phyloP scores from a whole-genome alignment of 2,888 invertebrate genomes.

The Drosophila falleni region DNA sequence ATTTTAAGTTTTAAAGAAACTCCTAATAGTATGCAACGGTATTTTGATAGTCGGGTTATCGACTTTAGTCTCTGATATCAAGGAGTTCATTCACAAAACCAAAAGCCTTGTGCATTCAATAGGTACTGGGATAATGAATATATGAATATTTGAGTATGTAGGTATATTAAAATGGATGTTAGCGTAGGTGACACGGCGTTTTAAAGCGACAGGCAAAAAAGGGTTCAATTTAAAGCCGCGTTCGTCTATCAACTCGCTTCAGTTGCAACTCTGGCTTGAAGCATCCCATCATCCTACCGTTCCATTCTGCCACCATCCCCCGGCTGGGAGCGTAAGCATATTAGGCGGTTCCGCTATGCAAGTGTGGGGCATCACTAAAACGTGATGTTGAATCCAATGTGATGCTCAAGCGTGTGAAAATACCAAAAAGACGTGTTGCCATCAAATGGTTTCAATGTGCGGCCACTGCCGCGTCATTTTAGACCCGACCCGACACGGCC shows the following conservation, averaged over 20 bases:
- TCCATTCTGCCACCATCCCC: background rate
- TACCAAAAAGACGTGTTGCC: conserved; percentile 84
- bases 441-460: conserved; percentile 73
- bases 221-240: conserved; percentile 63
- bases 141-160: background rate
- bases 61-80: no score
- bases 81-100: background rate
- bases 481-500: conserved; percentile 14
- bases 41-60: no score
- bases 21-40: no score
- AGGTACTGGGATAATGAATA: background rate
- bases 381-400: conserved; percentile 85
- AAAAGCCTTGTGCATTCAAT: background rate
- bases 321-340: conserved; percentile 66
- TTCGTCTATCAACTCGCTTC: conserved; percentile 25
- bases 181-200: conserved; percentile 14
- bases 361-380: conserved; percentile 72
- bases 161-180: conserved; percentile 5
- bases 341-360: conserved; percentile 59
- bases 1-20: no score
- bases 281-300: background rate
- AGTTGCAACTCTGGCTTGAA: background rate
- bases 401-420: conserved; percentile 86
- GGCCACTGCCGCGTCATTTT: conserved; percentile 55
- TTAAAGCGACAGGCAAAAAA: conserved; percentile 53